phyloP scores from a whole-genome alignment of 2,797 vertebrate genomes.

The Protosalanx chinensis region DNA sequence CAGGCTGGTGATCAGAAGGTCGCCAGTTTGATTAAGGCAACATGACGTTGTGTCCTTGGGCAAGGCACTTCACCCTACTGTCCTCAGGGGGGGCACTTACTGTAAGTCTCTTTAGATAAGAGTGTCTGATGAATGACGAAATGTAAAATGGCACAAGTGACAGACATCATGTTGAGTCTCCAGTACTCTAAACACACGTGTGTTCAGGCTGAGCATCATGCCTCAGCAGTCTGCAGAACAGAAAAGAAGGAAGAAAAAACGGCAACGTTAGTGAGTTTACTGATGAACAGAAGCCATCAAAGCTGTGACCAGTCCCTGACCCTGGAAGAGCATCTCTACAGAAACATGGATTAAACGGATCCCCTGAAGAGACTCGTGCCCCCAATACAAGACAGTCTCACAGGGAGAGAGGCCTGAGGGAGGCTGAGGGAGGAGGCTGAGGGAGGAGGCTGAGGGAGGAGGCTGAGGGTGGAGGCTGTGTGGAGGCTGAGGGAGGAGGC shows the following conservation, averaged over 20 bases:
- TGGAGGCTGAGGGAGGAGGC: not conserved
- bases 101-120: no score
- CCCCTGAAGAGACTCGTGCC: conserved; percentile 25
- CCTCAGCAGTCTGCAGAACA: not conserved
- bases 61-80: no score
- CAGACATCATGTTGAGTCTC: not conserved
- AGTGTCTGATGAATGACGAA: no score
- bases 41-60: no score
- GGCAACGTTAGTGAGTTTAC: not conserved
- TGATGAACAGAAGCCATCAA: conserved; percentile 29
- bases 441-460: not conserved
- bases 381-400: conserved; percentile 18
- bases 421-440: not conserved
- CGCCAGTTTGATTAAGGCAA: no score
- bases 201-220: not conserved
- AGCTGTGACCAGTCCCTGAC: conserved; percentile 34
- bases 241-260: not conserved
- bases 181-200: not conserved
- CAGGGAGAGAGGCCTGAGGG: conserved; percentile 1
- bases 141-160: not conserved
- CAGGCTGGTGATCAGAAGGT: no score
- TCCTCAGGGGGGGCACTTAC: no score
- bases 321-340: conserved; percentile 40
- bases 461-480: conserved; percentile 31
- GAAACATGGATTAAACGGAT: conserved; percentile 38